Conservation (phyloP, 2,888 invertebrate genomes). For the Tipula vernalis region DNA sequence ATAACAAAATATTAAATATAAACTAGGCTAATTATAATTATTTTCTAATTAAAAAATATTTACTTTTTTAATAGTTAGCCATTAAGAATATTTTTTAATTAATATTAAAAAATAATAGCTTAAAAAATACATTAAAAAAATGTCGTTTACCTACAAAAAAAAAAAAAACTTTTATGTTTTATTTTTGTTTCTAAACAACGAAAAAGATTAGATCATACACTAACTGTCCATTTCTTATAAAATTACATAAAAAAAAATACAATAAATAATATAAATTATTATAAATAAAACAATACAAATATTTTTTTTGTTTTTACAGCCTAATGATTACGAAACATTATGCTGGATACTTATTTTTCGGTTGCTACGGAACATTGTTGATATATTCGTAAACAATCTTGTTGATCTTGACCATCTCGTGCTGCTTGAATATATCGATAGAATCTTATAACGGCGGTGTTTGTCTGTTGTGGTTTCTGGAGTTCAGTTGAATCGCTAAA, state of each 20-base stretch:
- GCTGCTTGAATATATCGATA: conserved; percentile 71
- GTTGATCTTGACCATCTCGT: conserved; percentile 68
- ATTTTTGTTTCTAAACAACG: background rate
- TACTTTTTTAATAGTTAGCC: background rate
- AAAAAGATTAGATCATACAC: background rate
- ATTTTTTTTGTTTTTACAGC: no score
- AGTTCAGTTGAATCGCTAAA: conserved; percentile 64
- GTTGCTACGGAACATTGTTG: conserved; percentile 57
- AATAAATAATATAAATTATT: background rate
- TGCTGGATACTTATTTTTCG: conserved; percentile 30
- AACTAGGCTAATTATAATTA: background rate
- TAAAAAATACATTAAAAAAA: background rate
- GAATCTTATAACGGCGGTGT: conserved; percentile 59
- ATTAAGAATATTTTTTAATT: background rate
- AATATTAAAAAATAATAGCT: background rate
- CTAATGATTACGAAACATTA: background rate
- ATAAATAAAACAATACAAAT: no score
- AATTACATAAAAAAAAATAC: background rate
- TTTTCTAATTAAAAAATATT: background rate
- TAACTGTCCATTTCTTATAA: background rate
- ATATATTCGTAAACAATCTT: conserved; percentile 56
- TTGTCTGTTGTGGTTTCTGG: conserved; percentile 50
- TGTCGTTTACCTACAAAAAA: background rate
- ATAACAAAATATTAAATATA: background rate
- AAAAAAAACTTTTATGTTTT: background rate